Conservation (phyloP, 2,113 vertebrate genomes). For the Phaethon lepturus region DNA sequence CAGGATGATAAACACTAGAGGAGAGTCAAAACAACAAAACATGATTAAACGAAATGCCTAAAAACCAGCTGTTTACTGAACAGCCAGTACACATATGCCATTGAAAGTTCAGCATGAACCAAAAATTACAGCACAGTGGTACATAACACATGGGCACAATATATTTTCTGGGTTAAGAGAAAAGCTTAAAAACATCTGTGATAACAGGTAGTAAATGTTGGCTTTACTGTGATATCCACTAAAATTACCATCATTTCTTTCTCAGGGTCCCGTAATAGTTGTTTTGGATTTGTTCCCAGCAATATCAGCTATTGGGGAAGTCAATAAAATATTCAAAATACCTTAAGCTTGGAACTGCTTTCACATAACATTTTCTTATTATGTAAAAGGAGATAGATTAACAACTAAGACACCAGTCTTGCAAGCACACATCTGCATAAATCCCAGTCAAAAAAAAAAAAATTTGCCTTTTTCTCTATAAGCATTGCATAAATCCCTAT, state of each 20-base stretch:
- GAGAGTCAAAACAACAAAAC: not conserved
- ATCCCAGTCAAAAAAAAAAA: not conserved
- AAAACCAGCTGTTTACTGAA: not conserved
- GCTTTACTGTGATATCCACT: not conserved
- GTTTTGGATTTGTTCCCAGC: not conserved
- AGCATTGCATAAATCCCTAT: not conserved
- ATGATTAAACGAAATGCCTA: constrained; percentile 34
- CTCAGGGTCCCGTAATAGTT: not conserved
- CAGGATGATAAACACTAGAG: not conserved
- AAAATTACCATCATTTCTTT: not conserved
- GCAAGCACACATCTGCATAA: not conserved
- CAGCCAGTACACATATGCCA: not conserved
- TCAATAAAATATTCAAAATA: not conserved
- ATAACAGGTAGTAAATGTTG: not conserved
- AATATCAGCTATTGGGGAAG: not conserved
- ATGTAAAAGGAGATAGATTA: not conserved
- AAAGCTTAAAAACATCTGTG: not conserved
- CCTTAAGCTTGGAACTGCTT: not conserved
- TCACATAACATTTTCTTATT: not conserved
- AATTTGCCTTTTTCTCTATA: not conserved
- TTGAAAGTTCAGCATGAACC: not conserved
- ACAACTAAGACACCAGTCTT: not conserved
- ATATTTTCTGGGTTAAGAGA: constrained; percentile 6
- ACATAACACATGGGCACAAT: not conserved
- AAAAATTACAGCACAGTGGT: not conserved